phyloP scores from a whole-genome alignment of 2,888 invertebrate species.

The Acanthacorydalis orientalis region DNA sequence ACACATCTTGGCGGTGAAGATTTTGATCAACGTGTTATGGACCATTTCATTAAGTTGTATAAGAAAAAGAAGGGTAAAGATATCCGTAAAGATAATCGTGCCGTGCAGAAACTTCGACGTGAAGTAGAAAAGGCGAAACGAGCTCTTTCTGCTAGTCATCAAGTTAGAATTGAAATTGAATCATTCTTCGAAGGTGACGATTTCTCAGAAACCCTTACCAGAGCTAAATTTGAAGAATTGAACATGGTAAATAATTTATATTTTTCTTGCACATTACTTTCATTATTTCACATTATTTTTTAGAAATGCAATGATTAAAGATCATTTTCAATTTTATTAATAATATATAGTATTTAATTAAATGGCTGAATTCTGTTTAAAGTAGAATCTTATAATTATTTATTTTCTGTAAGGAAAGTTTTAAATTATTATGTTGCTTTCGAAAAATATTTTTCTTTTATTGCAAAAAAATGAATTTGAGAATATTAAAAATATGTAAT shows the following conservation, averaged over 20 bases:
- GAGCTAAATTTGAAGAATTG: slow-evolving; percentile 97
- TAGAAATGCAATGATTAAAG: too few relatives aligned
- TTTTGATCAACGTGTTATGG: slow-evolving; percentile 97
- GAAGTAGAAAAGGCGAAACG: slow-evolving; percentile 97
- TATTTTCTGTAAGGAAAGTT: too few relatives aligned
- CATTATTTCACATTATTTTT: neutral
- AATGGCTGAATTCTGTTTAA: too few relatives aligned
- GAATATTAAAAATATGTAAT: too few relatives aligned
- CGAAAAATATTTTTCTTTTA: too few relatives aligned
- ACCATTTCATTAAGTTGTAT: slow-evolving; percentile 96
- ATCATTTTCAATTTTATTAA: too few relatives aligned
- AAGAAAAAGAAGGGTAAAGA: slow-evolving; percentile 99
- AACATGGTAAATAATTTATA: slow-evolving; percentile 54
- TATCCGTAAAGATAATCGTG: slow-evolving; percentile 84
- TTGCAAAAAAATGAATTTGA: too few relatives aligned
- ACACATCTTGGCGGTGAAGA: slow-evolving; percentile 98
- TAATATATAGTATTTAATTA: too few relatives aligned
- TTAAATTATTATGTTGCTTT: too few relatives aligned
- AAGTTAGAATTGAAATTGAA: slow-evolving; percentile 96
- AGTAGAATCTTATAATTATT: too few relatives aligned
- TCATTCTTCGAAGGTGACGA: slow-evolving; percentile 97
- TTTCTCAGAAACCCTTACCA: slow-evolving; percentile 93
- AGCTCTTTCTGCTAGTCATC: slow-evolving; percentile 85
- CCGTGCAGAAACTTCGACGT: slow-evolving; percentile 88
- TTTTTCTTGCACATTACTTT: too few relatives aligned